Evolutionary conservation across 1,140 invertebrate genomes (phyloP).

Genomic region (Penaeus chinensis): DNA sequence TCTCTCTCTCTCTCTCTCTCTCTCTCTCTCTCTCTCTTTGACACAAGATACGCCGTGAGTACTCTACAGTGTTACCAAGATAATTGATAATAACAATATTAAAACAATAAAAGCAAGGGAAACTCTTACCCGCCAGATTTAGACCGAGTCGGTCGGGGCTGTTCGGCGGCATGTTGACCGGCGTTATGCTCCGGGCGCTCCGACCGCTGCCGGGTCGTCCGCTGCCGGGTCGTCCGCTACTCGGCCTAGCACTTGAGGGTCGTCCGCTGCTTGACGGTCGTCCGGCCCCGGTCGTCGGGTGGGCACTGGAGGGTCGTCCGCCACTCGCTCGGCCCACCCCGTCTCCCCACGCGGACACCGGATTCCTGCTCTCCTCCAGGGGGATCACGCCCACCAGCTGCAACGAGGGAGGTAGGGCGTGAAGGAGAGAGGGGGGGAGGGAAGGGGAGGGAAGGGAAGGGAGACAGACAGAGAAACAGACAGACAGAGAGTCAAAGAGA

Average conservation of each 20-base stretch:
- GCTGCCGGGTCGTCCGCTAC: neutral
- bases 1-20: no score
- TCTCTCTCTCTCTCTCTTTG: no score
- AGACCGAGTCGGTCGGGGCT: conserved; percentile 27
- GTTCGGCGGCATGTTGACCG: conserved; percentile 40
- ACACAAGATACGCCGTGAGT: no score
- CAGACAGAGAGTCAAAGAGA: neutral
- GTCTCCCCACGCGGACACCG: conserved; percentile 51
- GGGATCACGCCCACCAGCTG: conserved; percentile 49
- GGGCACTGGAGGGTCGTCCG: no score
- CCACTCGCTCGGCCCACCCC: neutral
- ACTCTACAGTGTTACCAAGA: no score
- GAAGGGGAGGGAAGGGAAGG: neutral
- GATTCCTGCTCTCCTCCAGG: conserved; percentile 27
- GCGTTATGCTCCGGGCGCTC: conserved; percentile 49
- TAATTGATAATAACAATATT: neutral
- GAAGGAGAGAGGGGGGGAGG: neutral
- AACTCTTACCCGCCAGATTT: neutral
- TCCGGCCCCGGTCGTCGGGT: no score
- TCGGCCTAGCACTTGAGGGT: conserved; percentile 27
- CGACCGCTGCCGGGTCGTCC: conserved; percentile 46
- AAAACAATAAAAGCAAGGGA: neutral
- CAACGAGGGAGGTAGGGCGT: neutral
- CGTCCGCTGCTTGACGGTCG: no score
- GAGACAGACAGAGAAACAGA: neutral